These are phyloP conservation scores for Corythornis leucogaster DNA, from an alignment of 2,797 vertebrate genomes.

Conservation along the genomic window DNA sequence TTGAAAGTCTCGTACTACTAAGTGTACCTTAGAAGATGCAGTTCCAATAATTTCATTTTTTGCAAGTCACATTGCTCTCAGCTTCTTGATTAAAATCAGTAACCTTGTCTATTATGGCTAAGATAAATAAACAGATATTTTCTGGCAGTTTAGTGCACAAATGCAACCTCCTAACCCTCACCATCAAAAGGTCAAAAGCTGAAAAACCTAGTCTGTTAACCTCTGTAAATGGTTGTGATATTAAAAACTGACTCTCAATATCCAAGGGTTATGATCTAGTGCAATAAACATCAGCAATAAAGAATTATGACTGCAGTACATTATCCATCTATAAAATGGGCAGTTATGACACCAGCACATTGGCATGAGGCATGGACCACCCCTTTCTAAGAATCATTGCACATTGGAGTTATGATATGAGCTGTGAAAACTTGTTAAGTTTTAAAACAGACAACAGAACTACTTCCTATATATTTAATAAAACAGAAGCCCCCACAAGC, in stretches of 20 bases:
- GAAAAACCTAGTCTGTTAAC: slow-evolving; percentile 84
- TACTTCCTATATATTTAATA: not conserved
- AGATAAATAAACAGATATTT: slow-evolving; percentile 80
- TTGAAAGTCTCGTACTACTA: slow-evolving; percentile 2
- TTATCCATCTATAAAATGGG: slow-evolving; percentile 84
- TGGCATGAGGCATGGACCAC: slow-evolving; percentile 62
- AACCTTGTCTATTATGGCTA: slow-evolving; percentile 37
- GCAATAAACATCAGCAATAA: slow-evolving; percentile 84
- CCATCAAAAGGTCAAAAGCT: slow-evolving; percentile 81
- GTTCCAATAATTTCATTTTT: slow-evolving; percentile 21
- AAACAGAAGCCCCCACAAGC: not conserved
- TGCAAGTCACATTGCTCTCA: slow-evolving; percentile 6
- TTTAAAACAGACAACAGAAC: slow-evolving; percentile 17
- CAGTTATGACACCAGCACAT: slow-evolving; percentile 76
- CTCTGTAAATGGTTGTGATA: slow-evolving; percentile 83
- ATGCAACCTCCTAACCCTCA: slow-evolving; percentile 76
- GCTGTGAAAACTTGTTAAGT: slow-evolving; percentile 31
- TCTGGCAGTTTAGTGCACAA: slow-evolving; percentile 73
- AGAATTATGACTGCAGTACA: slow-evolving; percentile 82
- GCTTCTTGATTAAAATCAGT: slow-evolving; percentile 58
- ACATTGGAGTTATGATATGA: slow-evolving; percentile 40
- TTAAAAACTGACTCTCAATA: slow-evolving; percentile 86
- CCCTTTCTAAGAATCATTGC: slow-evolving; percentile 68
- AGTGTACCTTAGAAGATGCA: slow-evolving; percentile 25
- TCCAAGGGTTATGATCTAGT: slow-evolving; percentile 81